These are phyloP conservation scores for Idaea dimidiata DNA, from an alignment of 2,888 invertebrate genomes.

Conservation along the genomic window DNA sequence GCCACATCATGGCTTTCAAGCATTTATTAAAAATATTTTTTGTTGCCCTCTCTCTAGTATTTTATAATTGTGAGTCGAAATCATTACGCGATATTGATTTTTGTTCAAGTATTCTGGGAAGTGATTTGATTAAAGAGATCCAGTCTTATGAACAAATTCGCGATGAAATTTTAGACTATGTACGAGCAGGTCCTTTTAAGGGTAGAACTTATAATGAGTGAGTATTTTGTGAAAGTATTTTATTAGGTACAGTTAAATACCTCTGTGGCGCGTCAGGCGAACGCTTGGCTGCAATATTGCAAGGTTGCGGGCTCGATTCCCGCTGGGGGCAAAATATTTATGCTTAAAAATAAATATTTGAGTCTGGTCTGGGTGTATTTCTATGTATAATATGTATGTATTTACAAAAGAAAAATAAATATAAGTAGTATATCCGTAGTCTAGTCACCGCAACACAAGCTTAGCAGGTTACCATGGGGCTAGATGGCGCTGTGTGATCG, in stretches of 20 bases:
- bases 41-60: conserved; percentile 41
- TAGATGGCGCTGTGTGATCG: too few relatives aligned
- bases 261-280: too few relatives aligned
- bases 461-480: too few relatives aligned
- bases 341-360: too few relatives aligned
- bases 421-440: too few relatives aligned
- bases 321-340: too few relatives aligned
- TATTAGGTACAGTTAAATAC: neutral
- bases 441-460: too few relatives aligned
- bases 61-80: conserved; percentile 46
- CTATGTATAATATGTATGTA: too few relatives aligned
- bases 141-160: conserved; percentile 74
- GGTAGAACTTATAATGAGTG: conserved; percentile 80
- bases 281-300: too few relatives aligned
- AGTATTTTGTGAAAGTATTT: conserved; percentile 32
- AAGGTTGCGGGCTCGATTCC: too few relatives aligned
- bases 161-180: conserved; percentile 74
- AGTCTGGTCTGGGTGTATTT: too few relatives aligned
- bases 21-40: conserved; percentile 37
- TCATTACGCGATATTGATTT: conserved; percentile 41
- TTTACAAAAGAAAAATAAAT: too few relatives aligned
- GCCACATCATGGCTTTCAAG: conserved; percentile 34
- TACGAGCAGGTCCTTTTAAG: conserved; percentile 75
- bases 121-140: conserved; percentile 80
- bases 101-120: conserved; percentile 63